Evolutionary conservation across 2,797 vertebrate species (phyloP), one percentile per base, ranked within the genome.

Genomic region (Poeciliopsis infans): DNA sequence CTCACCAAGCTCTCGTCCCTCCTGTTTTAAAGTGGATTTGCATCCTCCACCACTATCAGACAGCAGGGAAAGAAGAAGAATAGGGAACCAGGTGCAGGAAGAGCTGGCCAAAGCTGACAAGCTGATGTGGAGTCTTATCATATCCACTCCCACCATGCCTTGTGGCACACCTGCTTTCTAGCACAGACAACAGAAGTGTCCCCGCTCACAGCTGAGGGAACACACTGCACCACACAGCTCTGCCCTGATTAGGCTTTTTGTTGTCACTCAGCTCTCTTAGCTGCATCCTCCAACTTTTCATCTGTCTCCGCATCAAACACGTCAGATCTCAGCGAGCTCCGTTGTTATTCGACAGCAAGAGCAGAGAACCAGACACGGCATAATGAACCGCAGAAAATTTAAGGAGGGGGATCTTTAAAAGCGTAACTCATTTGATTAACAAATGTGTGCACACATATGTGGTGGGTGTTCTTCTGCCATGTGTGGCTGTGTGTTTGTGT

Each of bases 181-280:
- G 86, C 81, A 80, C 78, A 90, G 91, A 90, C 87, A 88, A 93
- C 89, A 91, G 89, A 91, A 86, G 91, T 71, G 70, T 87, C 79
- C 83, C 85, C 87, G 83, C 83, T 90, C 90, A 77, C 86, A 82
- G 89, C 82, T 57, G 33, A 91, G 92, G 93, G 93, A 93, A 90
- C 76, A 82, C 90, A 85, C 88, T 16, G 72, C 84, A 39, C 85
- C 81, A 79, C 92, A 79, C 85, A 77, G 88, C 89, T 92, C 82
- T 75, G 85, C 89, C 92, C 91, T 94, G 93, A 93, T 95, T 90
- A 93, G 90, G 91, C 90, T 94, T 93, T 93, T 94, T 95, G 89
- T 92, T 93, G 93, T 94, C 87, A 79, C 88, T 89, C 86, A 70
- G 81, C 82, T 91, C 90, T 89, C 89, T 89, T 92, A 93, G 88